phyloP scores from a whole-genome alignment of 1,140 invertebrate species.

The Aphis gossypii region DNA sequence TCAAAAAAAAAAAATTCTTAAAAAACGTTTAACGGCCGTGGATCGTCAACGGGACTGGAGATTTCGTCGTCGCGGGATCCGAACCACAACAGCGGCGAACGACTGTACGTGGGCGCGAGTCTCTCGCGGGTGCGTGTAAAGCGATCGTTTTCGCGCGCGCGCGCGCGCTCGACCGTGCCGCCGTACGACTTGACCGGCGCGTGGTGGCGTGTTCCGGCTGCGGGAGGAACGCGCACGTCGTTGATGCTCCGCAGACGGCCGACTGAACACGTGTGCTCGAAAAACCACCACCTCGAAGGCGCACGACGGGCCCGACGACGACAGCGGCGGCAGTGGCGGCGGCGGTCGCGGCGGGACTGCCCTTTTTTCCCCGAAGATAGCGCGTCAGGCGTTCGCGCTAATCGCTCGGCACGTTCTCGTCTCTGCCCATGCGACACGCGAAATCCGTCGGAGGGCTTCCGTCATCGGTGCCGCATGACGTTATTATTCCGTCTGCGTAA shows the following conservation, averaged over 20 bases:
- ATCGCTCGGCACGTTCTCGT: background rate
- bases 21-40: background rate
- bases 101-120: background rate
- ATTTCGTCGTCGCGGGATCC: background rate
- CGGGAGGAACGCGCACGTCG: background rate
- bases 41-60: too few species aligned
- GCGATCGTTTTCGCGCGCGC: background rate
- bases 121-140: background rate
- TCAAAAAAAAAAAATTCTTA: background rate
- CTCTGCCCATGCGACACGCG: background rate
- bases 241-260: background rate
- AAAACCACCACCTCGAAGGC: background rate
- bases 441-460: background rate
- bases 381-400: background rate
- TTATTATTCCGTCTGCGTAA: too few species aligned
- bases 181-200: background rate
- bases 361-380: background rate
- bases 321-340: background rate
- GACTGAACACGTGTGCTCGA: conserved; percentile 46
- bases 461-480: background rate
- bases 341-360: too few species aligned
- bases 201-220: background rate
- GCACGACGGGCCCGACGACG: background rate
- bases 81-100: background rate
- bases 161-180: background rate